Evolutionary conservation across 2,113 vertebrate genomes (phyloP), one percentile per base, ranked within the genome.

Genomic region (Oostethus manadensis): DNA sequence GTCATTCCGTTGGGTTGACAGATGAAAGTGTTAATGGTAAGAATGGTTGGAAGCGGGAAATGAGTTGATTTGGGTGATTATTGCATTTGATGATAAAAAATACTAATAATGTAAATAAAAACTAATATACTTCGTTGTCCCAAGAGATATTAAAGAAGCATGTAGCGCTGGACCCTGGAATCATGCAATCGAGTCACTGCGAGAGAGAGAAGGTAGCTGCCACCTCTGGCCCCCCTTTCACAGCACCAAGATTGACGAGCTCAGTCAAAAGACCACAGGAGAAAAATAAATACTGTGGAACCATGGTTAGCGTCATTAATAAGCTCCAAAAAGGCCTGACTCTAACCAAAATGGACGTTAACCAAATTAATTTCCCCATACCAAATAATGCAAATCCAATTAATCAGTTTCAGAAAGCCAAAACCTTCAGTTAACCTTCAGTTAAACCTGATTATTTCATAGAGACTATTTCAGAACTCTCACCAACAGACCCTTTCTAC

Each of bases 241-340:
- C 85, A 81, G 71, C 69, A 44, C 6, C 58, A 75, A 84, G 84
- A 89, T 86, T 86, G 85, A 87, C 64, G 60, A 72, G 67, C 68
- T 71, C 59, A 73, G 64, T 81, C 70, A 74, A 88, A 86, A 81
- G 80, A 70, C 74, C 77, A 76, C 72, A 68, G 71, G 73, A 81
- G 73, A 73, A 82, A 86, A 85, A 87, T 79, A 85, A 85, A 86
- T 80, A 82, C 23, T 3, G 23, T 26, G 23, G 23, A 26, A 26
- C 23, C 23, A 3, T 26, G 23, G 2, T 26, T 26, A 26, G 23
- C 23, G 23, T 26, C 23, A 26, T 26, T 26, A 26, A 26, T 26
- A 3, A 26, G 5, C 5, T 26, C 23, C 23, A 26, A 5, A n/a
- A 26, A 26, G 23, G 23, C 5, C 23, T 5, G 23, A 26, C 23